These are phyloP conservation scores for Pristionchus japonicus DNA, from an alignment of 2,888 invertebrate genomes.

Conservation along the genomic window DNA sequence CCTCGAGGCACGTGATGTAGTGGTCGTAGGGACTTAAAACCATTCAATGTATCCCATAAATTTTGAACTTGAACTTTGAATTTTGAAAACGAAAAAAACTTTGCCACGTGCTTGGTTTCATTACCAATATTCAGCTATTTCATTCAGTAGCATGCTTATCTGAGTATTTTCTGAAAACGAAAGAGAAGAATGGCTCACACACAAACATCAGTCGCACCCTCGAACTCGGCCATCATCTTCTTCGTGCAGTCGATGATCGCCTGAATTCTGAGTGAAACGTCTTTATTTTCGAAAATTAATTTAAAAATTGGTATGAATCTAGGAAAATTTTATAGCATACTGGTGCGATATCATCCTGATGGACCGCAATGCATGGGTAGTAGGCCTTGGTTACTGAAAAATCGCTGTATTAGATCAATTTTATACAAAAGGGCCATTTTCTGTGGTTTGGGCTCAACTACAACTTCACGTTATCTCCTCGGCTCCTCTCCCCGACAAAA, in stretches of 20 bases:
- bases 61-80: background rate
- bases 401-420: background rate
- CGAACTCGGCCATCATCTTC: background rate
- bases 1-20: constrained; percentile 2
- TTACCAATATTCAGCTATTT: too few species aligned
- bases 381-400: background rate
- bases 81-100: too few species aligned
- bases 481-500: too few species aligned
- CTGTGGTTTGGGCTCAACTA: background rate
- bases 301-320: background rate
- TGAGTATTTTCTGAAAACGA: too few species aligned
- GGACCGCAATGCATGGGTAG: background rate
- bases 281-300: background rate
- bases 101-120: too few species aligned
- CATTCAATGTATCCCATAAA: too few species aligned
- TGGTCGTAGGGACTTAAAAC: background rate
- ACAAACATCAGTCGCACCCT: background rate
- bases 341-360: background rate
- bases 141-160: too few species aligned
- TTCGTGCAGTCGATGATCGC: background rate
- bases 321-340: too few species aligned
- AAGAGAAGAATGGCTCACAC: background rate
- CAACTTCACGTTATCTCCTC: too few species aligned
- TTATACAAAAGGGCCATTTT: too few species aligned
- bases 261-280: background rate